These are phyloP conservation scores for Drosophila percnosoma DNA, from an alignment of 2,888 invertebrate species.

Conservation along the genomic window DNA sequence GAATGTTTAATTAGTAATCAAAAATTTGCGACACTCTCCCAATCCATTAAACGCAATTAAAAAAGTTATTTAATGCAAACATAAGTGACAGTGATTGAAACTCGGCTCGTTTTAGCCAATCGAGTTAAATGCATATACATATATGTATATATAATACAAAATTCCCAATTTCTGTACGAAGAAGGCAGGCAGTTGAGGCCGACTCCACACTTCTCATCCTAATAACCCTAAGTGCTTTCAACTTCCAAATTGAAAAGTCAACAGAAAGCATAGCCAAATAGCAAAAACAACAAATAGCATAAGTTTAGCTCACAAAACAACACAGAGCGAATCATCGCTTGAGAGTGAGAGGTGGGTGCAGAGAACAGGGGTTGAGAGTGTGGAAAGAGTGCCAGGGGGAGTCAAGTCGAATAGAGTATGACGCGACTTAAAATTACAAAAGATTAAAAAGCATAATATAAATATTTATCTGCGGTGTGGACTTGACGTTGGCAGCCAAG, in stretches of 20 bases:
- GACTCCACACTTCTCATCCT: constrained; percentile 70
- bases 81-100: not conserved
- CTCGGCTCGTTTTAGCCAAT: constrained; percentile 14
- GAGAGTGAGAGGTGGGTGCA: not conserved
- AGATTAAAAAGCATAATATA: constrained; percentile 81
- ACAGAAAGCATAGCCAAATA: constrained; percentile 79
- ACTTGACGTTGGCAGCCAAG: constrained; percentile 45
- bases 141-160: constrained; percentile 32
- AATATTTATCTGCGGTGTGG: constrained; percentile 79
- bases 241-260: constrained; percentile 82
- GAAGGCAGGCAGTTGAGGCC: constrained; percentile 58
- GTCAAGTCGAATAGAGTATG: constrained; percentile 34
- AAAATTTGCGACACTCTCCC: not conserved
- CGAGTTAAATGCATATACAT: constrained; percentile 18
- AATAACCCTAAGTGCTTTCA: constrained; percentile 81
- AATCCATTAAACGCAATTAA: not conserved
- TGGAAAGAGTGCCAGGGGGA: not conserved
- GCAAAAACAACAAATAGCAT: constrained; percentile 70
- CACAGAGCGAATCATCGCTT: constrained; percentile 17
- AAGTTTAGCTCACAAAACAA: constrained; percentile 63
- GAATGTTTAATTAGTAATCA: not conserved
- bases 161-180: constrained; percentile 31
- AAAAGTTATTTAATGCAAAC: not conserved
- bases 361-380: not conserved
- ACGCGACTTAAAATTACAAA: constrained; percentile 81